Base-by-base conservation (phyloP, 2,888 invertebrate genomes). In the Dastarcus helophoroides region DNA sequence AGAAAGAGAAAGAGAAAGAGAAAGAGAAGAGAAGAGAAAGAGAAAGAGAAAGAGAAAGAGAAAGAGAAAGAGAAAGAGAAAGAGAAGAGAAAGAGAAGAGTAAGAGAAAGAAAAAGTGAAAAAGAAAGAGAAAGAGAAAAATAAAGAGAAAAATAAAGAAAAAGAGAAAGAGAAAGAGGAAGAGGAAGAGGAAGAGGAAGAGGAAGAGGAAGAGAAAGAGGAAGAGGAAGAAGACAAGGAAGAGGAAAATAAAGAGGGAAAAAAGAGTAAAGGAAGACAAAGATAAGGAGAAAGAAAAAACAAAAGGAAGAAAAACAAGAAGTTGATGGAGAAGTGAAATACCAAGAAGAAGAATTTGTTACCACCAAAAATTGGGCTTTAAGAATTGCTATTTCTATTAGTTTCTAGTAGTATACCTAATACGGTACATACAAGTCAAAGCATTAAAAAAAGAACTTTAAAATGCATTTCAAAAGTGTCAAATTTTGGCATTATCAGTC, bases 31-130 rank as follows among this genome's bases (percentile, higher is more conserved):
- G 10, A 10, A 23, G 24, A 9, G 8, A 23, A 7, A 23, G 24
- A 9, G 8, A 23, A 10, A 23, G 24, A 9, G 8, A 23, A 7
- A 23, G 24, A 9, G 8, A 23, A 10, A 23, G 24, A 9, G 8
- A 23, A 10, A 23, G 24, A 9, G 8, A 23, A 10, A 23, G 24
- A 10, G 8, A 23, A 10, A 23, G 24, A 9, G 8, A 23, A 10
- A 23, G 24, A 10, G 8, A 23, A 7, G 10, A 10, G 10, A 7
- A 23, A 10, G 10, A 10, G n/a, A n/a, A n/a, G n/a, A n/a, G n/a
- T n/a, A n/a, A n/a, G n/a, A n/a, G n/a, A n/a, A n/a, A n/a, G n/a
- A 9, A 7, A 23, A 7, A 23, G 24, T 6, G 8, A 23, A 10
- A 23, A 10, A 9, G 8, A 23, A 7, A 23, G 24, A 9, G 8